Base-by-base conservation (phyloP, 2,113 vertebrate species). In the Dryoscopus gambensis region DNA sequence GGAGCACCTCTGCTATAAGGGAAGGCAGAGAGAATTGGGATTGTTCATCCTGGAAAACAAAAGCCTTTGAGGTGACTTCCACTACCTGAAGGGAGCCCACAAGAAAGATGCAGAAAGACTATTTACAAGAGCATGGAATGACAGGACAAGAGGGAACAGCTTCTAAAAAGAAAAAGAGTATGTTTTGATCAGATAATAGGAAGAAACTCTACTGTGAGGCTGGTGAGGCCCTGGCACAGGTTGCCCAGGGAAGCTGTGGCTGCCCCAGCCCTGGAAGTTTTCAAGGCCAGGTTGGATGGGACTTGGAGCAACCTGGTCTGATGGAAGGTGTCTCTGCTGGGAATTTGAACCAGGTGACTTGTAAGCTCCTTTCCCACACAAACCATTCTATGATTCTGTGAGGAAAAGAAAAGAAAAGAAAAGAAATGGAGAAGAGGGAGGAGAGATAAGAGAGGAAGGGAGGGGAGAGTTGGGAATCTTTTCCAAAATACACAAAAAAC, bases 81-180 rank as follows among this genome's bases (percentile, higher is more conserved):
- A 31, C n/a, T 24, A 46, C 7, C 20, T 1, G 0, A 67, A 60
- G 13, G 13, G 7, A 57, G 11, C 7, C 13, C 30, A 21, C 23
- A 33, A 30, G 37, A 65, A 50, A n/a, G 33, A 14, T 46, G 16
- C 9, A n/a, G 20, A 46, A 13, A 10, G 19, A 37, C 4, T 53
- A 10, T 68, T n/a, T 60, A 46, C 7, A 67, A 30, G 9, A 24
- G 4, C 28, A 60, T n/a, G 20, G 9, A 30, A 42, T 9, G 12
- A 44, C 18, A 50, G 12, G 9, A 59, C 33, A 60, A 60, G 39
- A 20, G 7, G 5, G 23, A 74, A 30, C 5, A 37, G 27, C 7
- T 81, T 37, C 5, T n/a, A n/a, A n/a, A n/a, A 12, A 42, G 21
- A 49, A 50, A 42, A 49, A 49, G 3, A 47, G 30, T 8, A 40